A percentile compares a stretch with the other conserved stretches of the same genome.
Evolutionary conservation across 2,888 invertebrate genomes (phyloP).

Genomic region (Aspidiotus rigidus): DNA sequence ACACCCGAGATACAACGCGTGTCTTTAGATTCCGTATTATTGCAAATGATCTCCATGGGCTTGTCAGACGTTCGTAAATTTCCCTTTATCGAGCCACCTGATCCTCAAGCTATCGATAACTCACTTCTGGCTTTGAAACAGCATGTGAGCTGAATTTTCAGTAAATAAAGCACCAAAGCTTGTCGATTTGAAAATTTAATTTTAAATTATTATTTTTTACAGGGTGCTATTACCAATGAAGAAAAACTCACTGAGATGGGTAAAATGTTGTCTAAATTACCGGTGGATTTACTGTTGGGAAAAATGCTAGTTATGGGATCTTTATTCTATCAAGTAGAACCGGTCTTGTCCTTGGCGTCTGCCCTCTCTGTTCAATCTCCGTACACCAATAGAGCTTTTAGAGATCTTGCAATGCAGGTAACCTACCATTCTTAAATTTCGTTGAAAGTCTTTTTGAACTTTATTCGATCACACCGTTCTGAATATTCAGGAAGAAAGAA

Average conservation of each 20-base stretch:
- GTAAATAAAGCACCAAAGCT: too few species aligned
- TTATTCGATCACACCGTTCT: not conserved
- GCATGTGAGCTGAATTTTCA: constrained; percentile 51
- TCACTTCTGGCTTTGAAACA: constrained; percentile 77
- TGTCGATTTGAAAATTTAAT: not conserved
- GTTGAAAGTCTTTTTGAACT: too few species aligned
- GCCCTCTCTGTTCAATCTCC: constrained; percentile 88
- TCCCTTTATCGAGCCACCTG: constrained; percentile 92
- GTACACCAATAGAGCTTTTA: constrained; percentile 77
- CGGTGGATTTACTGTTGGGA: constrained; percentile 88
- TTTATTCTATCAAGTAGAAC: constrained; percentile 76
- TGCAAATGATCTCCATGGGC: constrained; percentile 91
- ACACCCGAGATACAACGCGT: constrained; percentile 90
- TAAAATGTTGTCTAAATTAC: constrained; percentile 73
- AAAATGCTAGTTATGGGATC: constrained; percentile 92
- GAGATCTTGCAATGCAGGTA: constrained; percentile 74
- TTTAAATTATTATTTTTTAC: constrained; percentile 30
- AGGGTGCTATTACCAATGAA: constrained; percentile 70
- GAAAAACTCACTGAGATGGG: constrained; percentile 81
- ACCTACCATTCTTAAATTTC: constrained; percentile 14
- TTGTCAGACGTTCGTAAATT: constrained; percentile 82
- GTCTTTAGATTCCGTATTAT: constrained; percentile 78
- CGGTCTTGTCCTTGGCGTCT: constrained; percentile 80
- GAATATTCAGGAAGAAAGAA: constrained; percentile 55
- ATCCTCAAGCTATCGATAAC: constrained; percentile 71